Conservation (phyloP, 2,888 invertebrate species). For the Ypsolopha scabrella region DNA sequence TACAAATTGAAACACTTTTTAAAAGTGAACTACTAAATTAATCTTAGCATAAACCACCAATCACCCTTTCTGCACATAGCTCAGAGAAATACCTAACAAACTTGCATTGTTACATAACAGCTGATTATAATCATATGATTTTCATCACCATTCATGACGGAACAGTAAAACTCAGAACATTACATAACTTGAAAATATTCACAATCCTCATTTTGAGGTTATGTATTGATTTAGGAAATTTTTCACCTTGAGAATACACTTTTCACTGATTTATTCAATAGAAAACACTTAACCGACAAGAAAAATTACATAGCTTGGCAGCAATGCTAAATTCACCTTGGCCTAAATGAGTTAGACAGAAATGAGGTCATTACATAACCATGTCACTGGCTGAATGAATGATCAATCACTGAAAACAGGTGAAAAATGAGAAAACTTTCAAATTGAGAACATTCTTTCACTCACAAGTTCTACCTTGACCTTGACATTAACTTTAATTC, state of each 20-base stretch:
- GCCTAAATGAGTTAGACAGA: constrained; percentile 27
- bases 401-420: constrained; percentile 13
- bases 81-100: constrained; percentile 2
- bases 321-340: constrained; percentile 31
- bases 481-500: background rate
- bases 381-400: constrained; percentile 24
- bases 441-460: background rate
- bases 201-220: constrained; percentile 9
- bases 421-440: background rate
- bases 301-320: constrained; percentile 3
- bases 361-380: constrained; percentile 52
- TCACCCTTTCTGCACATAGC: too few species aligned
- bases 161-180: constrained; percentile 8
- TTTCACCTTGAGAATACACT: constrained; percentile 11
- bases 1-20: constrained; percentile 30
- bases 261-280: constrained; percentile 10
- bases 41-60: too few species aligned
- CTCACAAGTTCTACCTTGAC: background rate
- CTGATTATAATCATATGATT: constrained; percentile 44
- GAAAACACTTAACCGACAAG: constrained; percentile 8
- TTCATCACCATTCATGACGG: constrained; percentile 35
- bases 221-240: constrained; percentile 11
- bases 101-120: constrained; percentile 15
- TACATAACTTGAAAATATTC: background rate
- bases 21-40: constrained; percentile 19